These are phyloP conservation scores for Antrozous pallidus DNA, from an alignment of 2,797 vertebrate genomes.

Conservation along the genomic window DNA sequence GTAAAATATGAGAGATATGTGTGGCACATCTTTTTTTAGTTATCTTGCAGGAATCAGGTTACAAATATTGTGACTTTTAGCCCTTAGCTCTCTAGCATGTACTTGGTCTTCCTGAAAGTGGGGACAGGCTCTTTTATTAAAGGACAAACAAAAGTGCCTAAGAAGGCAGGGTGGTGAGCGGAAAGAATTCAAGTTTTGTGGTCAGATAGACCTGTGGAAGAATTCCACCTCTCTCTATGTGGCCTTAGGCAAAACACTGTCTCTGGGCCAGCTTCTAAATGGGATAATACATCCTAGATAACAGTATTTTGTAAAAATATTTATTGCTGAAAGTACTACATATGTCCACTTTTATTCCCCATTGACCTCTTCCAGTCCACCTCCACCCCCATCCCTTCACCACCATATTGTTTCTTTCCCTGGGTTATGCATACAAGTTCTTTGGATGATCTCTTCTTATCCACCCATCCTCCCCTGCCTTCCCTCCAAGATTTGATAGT, in stretches of 20 bases:
- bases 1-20: not conserved
- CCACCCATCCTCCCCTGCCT: too few species aligned
- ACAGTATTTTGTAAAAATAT: too few species aligned
- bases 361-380: too few species aligned
- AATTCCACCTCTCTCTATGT: not conserved
- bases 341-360: too few species aligned
- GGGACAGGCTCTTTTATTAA: not conserved
- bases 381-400: too few species aligned
- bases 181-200: not conserved
- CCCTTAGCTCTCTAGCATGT: not conserved
- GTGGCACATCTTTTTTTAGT: not conserved
- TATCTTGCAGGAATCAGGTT: not conserved
- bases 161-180: not conserved
- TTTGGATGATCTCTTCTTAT: too few species aligned
- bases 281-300: not conserved
- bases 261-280: not conserved
- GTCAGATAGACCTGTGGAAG: not conserved
- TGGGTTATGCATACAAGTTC: too few species aligned
- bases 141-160: not conserved
- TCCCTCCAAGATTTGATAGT: too few species aligned
- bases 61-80: not conserved
- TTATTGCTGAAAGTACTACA: too few species aligned
- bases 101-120: not conserved
- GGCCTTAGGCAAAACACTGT: not conserved
- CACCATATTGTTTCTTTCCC: too few species aligned